Evolutionary conservation across 2,797 vertebrate species (phyloP).

Genomic region (Scolopax rusticola): DNA sequence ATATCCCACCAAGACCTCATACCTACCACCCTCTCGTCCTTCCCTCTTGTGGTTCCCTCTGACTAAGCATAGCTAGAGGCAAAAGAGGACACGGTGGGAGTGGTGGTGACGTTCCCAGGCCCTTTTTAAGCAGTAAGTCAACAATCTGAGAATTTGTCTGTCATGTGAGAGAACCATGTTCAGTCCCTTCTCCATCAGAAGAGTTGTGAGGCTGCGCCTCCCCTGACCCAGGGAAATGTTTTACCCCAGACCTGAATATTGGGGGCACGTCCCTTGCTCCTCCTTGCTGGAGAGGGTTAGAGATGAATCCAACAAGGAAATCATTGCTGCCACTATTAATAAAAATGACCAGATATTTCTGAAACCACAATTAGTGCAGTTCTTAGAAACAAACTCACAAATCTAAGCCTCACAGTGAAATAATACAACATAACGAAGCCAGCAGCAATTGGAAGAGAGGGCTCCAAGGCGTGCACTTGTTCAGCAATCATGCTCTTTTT

Average conservation of each 20-base stretch:
- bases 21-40: accelerated
- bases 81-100: background rate
- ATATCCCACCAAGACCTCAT: background rate
- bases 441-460: background rate
- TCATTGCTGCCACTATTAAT: background rate
- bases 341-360: background rate
- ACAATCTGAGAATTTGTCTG: background rate
- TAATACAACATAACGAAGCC: background rate
- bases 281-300: background rate
- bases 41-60: background rate
- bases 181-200: background rate
- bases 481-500: background rate
- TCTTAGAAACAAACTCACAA: background rate
- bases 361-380: background rate
- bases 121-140: background rate
- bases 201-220: background rate
- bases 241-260: background rate
- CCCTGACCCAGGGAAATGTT: background rate
- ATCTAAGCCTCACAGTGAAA: background rate
- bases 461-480: background rate
- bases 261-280: background rate
- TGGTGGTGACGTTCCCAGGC: background rate
- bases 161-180: background rate
- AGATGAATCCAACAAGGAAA: background rate
- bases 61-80: background rate